phyloP scores from a whole-genome alignment of 2,797 vertebrate species.

The Aphelocoma californica region DNA sequence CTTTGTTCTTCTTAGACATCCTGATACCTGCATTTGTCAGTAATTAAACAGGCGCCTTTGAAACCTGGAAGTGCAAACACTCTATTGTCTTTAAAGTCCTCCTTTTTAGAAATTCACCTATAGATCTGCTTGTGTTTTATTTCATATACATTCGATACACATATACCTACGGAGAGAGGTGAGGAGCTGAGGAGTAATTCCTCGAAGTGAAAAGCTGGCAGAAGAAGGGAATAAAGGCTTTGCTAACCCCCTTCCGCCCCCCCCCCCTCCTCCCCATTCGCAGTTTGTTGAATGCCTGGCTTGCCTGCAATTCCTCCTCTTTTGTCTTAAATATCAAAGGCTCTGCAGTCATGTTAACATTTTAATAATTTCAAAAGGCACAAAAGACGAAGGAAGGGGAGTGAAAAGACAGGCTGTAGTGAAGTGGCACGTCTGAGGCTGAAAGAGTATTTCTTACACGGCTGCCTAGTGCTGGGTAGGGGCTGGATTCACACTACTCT shows the following conservation, averaged over 20 bases:
- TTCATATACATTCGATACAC: background rate
- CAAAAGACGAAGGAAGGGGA: conserved; percentile 82
- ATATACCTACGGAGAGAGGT: conserved; percentile 32
- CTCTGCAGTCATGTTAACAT: conserved; percentile 91
- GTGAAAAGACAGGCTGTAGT: conserved; percentile 82
- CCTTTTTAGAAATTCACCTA: background rate
- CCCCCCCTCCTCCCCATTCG: conserved; percentile 73
- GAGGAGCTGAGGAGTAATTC: conserved; percentile 50
- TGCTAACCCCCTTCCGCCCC: conserved; percentile 73
- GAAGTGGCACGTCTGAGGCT: conserved; percentile 84
- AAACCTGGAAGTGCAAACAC: conserved; percentile 68
- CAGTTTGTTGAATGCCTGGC: conserved; percentile 81
- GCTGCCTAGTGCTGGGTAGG: conserved; percentile 72
- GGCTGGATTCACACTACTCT: conserved; percentile 76
- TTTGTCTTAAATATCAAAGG: conserved; percentile 99
- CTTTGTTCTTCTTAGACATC: conserved; percentile 72
- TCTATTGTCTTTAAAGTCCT: conserved; percentile 57
- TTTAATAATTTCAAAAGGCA: conserved; percentile 94
- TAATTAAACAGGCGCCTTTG: conserved; percentile 73
- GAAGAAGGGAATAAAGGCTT: conserved; percentile 83
- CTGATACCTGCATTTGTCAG: conserved; percentile 60
- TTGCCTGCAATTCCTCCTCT: conserved; percentile 83
- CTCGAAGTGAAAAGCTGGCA: conserved; percentile 78
- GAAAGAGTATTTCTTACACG: conserved; percentile 77
- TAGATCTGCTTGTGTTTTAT: background rate